A percentile compares a stretch with the other conserved stretches of the same genome.
Evolutionary conservation across 1,140 invertebrate genomes (phyloP).

Genomic region (Aphaenogaster rudis): DNA sequence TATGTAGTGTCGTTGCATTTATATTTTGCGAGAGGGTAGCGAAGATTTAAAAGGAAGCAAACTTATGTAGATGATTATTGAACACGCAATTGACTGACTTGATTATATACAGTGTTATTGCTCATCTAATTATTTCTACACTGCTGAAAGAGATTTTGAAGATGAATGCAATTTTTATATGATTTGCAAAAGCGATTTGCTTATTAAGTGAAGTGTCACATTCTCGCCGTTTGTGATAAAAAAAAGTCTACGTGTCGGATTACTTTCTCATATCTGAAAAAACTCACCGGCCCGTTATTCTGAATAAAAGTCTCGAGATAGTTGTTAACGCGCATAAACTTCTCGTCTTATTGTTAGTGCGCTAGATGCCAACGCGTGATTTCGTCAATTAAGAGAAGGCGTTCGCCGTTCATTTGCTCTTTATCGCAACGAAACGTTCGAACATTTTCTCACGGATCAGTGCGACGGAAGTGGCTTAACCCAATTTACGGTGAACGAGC

Average conservation of each 20-base stretch:
- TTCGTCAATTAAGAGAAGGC: conserved; percentile 28
- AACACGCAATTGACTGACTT: background rate
- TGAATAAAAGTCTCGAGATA: background rate
- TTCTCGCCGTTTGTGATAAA: background rate
- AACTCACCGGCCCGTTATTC: background rate
- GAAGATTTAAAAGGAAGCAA: background rate
- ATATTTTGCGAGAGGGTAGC: background rate
- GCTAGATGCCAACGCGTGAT: background rate
- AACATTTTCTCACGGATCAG: conserved; percentile 27
- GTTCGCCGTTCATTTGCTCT: background rate
- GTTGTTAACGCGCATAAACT: background rate
- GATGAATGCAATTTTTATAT: background rate
- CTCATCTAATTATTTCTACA: background rate
- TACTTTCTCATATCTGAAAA: background rate
- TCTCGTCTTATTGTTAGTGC: background rate
- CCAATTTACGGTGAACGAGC: conserved; percentile 30
- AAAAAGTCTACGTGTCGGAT: background rate
- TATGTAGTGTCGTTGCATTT: background rate
- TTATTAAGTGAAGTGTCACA: background rate
- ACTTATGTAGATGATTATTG: background rate
- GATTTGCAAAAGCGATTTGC: background rate
- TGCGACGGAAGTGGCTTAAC: conserved; percentile 32
- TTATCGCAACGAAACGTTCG: background rate
- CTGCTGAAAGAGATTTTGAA: background rate
- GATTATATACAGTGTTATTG: background rate